Base-by-base conservation (phyloP, 1,140 invertebrate genomes). In the Branchinecta lynchi region DNA sequence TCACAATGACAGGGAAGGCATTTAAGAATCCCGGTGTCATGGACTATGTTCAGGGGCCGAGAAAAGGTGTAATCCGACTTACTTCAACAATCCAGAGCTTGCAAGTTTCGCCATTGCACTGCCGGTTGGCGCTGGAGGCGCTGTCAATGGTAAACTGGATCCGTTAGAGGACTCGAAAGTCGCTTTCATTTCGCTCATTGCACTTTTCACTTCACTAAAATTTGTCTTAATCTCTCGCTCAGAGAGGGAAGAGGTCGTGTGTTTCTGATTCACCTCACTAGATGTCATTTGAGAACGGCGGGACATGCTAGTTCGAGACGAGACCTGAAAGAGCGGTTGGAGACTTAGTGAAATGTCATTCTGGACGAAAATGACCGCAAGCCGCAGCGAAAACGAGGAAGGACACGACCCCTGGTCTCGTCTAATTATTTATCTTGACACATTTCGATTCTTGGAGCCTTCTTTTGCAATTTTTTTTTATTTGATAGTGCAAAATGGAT, bases 51-150 rank as follows among this genome's bases (percentile, higher is more conserved):
- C n/a, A n/a, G n/a, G n/a, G n/a, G n/a, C n/a, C n/a, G n/a, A n/a
- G n/a, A n/a, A n/a, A n/a, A n/a, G n/a, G n/a, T n/a, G n/a, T n/a
- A n/a, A n/a, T n/a, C 32, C 5, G 32, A 32, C 51, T 60, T 60
- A 60, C 51, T 60, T 60, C 17, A 60, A 60, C 51, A 60, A 20
- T 15, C 51, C 51, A 60, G 12, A 60, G 6, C 17, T 60, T 15
- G 51, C 51, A 15, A 60, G 17, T 60, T 60, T 60, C 17, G 51
- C 51, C 51, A 60, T 60, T 60, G 51, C 51, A 60, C 51, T 60
- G 3, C 51, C 51, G 12, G 51, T 60, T 60, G 51, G 51, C 12
- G 51, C 51, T 60, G 51, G 2, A 15, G 32, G 32, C 32, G 51
- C 17, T 3, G 51, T 20, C 51, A 60, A 15, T 15, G 51, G 12